Base-by-base conservation (phyloP, 2,113 vertebrate genomes). In the Ceyx margarethae region DNA sequence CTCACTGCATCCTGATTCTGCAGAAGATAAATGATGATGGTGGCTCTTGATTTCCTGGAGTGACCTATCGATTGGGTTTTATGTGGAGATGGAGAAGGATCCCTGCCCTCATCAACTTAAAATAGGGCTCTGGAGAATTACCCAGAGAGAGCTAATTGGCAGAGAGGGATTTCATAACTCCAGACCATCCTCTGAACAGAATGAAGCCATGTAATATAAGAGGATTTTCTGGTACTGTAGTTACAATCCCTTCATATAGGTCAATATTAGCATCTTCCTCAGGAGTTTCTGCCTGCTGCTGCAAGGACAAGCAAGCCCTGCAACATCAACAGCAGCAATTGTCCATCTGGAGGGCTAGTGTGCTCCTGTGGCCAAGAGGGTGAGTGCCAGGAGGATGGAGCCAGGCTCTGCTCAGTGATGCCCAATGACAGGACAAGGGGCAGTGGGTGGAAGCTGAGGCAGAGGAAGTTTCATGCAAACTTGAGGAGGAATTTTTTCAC, bases 191-290 rank as follows among this genome's bases (percentile, higher is more conserved):
- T 73, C 64, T 5, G n/a, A 80, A 89, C 18, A 66, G 58, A 79
- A 76, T 79, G 66, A 71, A 81, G 72, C 29, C 15, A 87, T 84
- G 46, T 74, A 81, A 67, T 25, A 15, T 67, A 61, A 80, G 77
- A 80, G 85, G 87, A 82, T 93, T 95, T 92, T 93, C 58, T 56
- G 94, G 78, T 72, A 31, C 65, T 64, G 40, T 60, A 81, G 85
- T 61, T 91, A 64, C 91, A 78, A 76, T 74, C 62, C 60, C 21
- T 93, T 57, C 26, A n/a, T 62, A 60, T 73, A 56, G 68, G 65
- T 95, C 51, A n/a, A 31, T 77, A 56, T 53, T 73, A 15, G 19
- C 23, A 20, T 80, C 75, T 37, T 68, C 28, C 6, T 74, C 33
- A 1, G 42, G 65, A 2, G 3, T 35, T 61, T 66, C 46, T 81